Conservation (phyloP, 2,113 vertebrate genomes). For the Irena cyanogastra region DNA sequence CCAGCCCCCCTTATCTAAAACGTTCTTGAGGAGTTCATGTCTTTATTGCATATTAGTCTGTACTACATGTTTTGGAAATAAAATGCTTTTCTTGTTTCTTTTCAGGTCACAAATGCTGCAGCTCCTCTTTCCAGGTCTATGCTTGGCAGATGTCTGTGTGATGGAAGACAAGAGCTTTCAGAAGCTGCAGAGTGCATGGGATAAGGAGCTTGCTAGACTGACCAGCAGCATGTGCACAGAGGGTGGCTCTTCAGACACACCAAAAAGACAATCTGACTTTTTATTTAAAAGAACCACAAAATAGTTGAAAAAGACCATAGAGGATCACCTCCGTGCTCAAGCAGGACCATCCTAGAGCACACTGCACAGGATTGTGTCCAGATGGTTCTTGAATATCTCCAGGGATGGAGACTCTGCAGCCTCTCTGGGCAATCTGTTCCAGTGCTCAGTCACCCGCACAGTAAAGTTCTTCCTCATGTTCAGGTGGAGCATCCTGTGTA, state of each 20-base stretch:
- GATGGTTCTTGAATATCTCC: too few relatives aligned
- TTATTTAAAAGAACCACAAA: background rate
- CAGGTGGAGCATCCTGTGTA: background rate
- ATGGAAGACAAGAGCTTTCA: background rate
- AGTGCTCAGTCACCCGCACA: background rate
- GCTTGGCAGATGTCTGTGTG: background rate
- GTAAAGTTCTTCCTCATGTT: background rate
- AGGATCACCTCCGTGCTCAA: background rate
- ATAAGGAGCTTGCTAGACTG: background rate
- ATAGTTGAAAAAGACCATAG: background rate
- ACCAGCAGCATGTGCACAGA: background rate
- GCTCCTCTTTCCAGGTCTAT: background rate
- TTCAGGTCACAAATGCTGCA: background rate
- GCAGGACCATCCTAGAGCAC: background rate
- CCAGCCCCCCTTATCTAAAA: background rate
- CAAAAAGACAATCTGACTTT: background rate
- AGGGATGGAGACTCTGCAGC: background rate
- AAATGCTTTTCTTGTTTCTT: background rate
- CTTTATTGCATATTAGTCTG: background rate
- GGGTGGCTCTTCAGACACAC: background rate
- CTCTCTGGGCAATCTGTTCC: background rate
- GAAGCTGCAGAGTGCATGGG: background rate
- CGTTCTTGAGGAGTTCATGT: fast-evolving
- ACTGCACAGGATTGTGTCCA: background rate
- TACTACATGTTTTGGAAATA: background rate